Evolutionary conservation across 2,113 vertebrate genomes (phyloP).

Genomic region (Phaethon lepturus): DNA sequence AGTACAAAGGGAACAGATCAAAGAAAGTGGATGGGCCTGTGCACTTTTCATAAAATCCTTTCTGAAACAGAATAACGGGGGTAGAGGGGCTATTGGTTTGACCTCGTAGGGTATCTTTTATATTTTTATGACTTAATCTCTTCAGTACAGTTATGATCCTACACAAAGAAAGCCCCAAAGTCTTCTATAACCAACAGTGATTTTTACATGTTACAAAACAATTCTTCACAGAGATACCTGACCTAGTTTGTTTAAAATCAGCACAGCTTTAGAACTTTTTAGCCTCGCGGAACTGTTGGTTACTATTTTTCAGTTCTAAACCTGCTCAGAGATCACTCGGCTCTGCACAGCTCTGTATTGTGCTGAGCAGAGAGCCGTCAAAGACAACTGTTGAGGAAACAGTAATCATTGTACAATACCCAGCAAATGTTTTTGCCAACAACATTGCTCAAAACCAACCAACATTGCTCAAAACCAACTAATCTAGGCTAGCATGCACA

Average conservation of each 20-base stretch:
- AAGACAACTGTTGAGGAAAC: neutral
- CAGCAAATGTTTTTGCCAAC: neutral
- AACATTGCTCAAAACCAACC: neutral
- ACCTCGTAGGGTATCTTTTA: neutral
- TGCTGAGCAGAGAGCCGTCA: neutral
- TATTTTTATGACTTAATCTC: neutral
- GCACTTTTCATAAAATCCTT: neutral
- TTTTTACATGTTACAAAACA: constrained; percentile 16
- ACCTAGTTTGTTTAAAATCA: constrained; percentile 31
- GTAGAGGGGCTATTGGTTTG: neutral
- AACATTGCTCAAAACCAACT: neutral
- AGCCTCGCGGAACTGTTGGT: neutral
- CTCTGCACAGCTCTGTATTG: neutral
- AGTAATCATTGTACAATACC: neutral
- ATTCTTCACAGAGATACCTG: neutral
- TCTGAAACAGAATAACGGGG: neutral
- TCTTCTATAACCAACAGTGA: neutral
- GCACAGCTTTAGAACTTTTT: neutral
- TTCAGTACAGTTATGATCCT: neutral
- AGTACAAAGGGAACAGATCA: neutral
- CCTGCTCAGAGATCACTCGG: neutral
- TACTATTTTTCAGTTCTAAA: neutral
- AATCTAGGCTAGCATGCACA: neutral
- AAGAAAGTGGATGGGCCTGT: neutral
- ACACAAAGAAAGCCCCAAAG: neutral